Evolutionary conservation across 2,797 vertebrate genomes (phyloP), one percentile per base, ranked within the genome.

Genomic region (Acipenser ruthenus): DNA sequence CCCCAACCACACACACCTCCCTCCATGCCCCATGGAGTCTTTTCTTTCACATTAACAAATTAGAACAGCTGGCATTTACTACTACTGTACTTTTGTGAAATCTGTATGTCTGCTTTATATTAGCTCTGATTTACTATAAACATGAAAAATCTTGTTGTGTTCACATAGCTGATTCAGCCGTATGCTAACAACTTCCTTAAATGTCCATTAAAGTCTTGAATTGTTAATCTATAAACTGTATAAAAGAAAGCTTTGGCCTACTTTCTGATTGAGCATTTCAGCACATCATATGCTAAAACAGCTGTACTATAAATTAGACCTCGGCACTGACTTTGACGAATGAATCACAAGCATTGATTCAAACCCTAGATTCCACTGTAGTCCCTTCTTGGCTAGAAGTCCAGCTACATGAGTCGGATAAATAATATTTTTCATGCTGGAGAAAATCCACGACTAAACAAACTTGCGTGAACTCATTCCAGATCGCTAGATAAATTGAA

Each of bases 251-350:
- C 77, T 78, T 77, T 70, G 65, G 72, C 72, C 72, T 69, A 72
- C 76, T 77, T 80, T 83, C 83, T 85, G 84, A 88, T 84, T 72
- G 79, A 86, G 84, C 74, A 80, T 89, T 88, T 90, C 87, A 88
- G 85, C 89, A 90, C 87, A 85, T 89, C 83, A 84, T 89, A 83
- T 74, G 81, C 75, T 73, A 84, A 86, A 88, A 89, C 89, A 91
- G 89, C 88, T 91, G 88, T 84, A 74, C 79, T 84, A 85, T 82
- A 89, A 89, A 89, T 91, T 86, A 90, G 80, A 72, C 73, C 65
- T 68, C 78, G 71, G 73, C 74, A 51, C 65, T 88, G 88, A 89
- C 87, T 83, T 86, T 89, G 88, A 91, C 82, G 78, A 87, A 91
- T 90, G 84, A 71, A 80, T 77, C 82, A 73, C 76, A 74, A 73